Conservation (phyloP, 2,113 vertebrate species). For the Eolophus roseicapilla region DNA sequence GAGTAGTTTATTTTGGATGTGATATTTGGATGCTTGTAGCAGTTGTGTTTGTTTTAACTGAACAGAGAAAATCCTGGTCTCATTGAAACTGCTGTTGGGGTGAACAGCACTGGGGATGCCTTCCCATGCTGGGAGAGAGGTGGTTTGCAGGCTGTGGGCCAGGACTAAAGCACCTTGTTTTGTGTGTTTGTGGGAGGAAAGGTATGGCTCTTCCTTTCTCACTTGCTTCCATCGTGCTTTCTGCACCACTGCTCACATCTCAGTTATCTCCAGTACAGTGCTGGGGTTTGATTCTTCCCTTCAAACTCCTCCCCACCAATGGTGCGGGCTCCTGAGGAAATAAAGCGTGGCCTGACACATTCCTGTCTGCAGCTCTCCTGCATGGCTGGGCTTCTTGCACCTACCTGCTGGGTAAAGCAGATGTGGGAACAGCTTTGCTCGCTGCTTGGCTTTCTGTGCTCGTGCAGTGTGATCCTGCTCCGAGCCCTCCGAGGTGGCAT, state of each 20-base stretch:
- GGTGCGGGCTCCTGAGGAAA: not conserved
- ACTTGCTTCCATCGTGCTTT: not conserved
- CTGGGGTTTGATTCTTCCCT: not conserved
- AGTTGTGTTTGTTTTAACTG: not conserved
- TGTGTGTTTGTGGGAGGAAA: not conserved
- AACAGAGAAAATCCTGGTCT: not conserved
- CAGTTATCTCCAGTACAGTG: not conserved
- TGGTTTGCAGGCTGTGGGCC: not conserved
- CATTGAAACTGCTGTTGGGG: accelerated
- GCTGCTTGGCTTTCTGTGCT: not conserved
- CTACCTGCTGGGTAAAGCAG: slow-evolving; percentile 21
- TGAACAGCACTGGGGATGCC: not conserved
- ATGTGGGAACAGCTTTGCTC: not conserved
- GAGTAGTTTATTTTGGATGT: not conserved
- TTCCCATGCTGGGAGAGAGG: not conserved
- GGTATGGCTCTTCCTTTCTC: not conserved
- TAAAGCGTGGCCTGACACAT: slow-evolving; percentile 4
- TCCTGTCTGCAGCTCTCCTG: not conserved
- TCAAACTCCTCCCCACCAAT: not conserved
- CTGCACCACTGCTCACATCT: not conserved
- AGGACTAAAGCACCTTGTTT: not conserved
- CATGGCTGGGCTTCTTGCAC: not conserved
- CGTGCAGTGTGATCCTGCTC: accelerated
- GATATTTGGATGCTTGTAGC: not conserved
- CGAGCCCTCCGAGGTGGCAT: accelerated